Conservation (phyloP, 35 echinoderm and acorn worm species). For the Anneissia japonica region DNA sequence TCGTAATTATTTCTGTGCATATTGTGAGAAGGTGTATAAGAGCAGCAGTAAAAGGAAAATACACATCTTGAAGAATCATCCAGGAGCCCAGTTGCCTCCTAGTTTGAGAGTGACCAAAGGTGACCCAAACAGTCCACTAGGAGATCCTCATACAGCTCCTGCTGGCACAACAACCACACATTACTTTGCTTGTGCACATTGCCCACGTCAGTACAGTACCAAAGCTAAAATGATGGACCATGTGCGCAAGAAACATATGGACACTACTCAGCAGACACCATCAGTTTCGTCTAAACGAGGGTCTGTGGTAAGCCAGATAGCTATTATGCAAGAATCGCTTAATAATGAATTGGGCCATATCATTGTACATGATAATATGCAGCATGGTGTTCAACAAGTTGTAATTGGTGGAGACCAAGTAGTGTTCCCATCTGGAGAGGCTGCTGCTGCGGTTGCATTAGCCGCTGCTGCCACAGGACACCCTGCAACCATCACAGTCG, state of each 20-base stretch:
- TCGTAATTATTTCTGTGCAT: constrained; percentile 93
- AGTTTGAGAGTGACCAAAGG: constrained; percentile 88
- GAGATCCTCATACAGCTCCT: constrained; percentile 90
- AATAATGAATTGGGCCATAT: neutral
- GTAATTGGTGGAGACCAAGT: neutral
- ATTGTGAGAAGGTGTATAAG: constrained; percentile 98
- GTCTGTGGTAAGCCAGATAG: neutral
- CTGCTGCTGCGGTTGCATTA: neutral
- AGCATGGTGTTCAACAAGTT: neutral
- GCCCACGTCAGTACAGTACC: constrained; percentile 96
- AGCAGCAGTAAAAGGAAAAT: constrained; percentile 99
- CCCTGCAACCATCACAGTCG: neutral
- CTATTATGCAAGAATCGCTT: neutral
- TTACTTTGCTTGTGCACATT: constrained; percentile 98
- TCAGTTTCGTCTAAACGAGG: neutral
- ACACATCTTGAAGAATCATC: constrained; percentile 96
- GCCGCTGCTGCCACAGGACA: neutral
- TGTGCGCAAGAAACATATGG: constrained; percentile 97
- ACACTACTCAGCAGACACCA: constrained; percentile 47
- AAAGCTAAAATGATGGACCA: constrained; percentile 99
- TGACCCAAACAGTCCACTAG: constrained; percentile 57
- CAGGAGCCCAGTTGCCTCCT: constrained; percentile 69
- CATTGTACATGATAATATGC: neutral
- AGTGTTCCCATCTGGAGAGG: neutral
- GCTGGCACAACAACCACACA: constrained; percentile 94